Base-by-base conservation (phyloP, 2,888 invertebrate genomes). In the Phortica okadai region DNA sequence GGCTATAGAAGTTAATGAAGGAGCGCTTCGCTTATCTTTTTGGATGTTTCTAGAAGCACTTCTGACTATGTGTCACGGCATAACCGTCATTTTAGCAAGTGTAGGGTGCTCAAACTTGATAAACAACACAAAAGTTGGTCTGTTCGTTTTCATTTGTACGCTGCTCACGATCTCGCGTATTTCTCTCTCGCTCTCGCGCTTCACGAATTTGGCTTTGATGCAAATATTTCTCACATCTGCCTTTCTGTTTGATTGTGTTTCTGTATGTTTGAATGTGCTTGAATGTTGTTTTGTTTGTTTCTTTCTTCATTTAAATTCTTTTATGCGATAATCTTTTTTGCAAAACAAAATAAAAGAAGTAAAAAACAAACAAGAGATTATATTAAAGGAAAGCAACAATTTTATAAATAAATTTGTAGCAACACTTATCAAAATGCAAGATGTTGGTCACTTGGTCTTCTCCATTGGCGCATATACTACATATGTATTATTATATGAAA, bases 401-500 rank as follows among this genome's bases (percentile, higher is more conserved):
- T 14, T 10, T 58, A 58, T 54, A 44, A 54, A 73, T 79, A 59
- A 16, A 66, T 21, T 16, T 56, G 25, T 45, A 1, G 16, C 16
- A 41, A 25, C n/a, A 42, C 42, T n/a, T 66, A 66, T 66, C 42
- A 41, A n/a, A 8, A 3, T n/a, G 66, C 66, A 6, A 14, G 21
- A 33, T 2, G 66, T 33, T 41, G 25, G 25, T 11, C 5, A 2
- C 3, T 50, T 14, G 14, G 50, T 59, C 59, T n/a, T 33, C 14
- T 21, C n/a, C n/a, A 10, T 8, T 69, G 21, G 69, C 75, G 72
- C 74, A 59, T 64, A 33, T 54, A n/a, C n/a, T n/a, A n/a, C n/a
- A n/a, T n/a, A n/a, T n/a, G n/a, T n/a, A 66, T 67, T 66, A 50
- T n/a, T 25, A 44, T 11, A 44, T 73, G 16, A 16, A 42, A 50